Conservation (phyloP, 2,113 vertebrate genomes). For the Globicephala melas region DNA sequence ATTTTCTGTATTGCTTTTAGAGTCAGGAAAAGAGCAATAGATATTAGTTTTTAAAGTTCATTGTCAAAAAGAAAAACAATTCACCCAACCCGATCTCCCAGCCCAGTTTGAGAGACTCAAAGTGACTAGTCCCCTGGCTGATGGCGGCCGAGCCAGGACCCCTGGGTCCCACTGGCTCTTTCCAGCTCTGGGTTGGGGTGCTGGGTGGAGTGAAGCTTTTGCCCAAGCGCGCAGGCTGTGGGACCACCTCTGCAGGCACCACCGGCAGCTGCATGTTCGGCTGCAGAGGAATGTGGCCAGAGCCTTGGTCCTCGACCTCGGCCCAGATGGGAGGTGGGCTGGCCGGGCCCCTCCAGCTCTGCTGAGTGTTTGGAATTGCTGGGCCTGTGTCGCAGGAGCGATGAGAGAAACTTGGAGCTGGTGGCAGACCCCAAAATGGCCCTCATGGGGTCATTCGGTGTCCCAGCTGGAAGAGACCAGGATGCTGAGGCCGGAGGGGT, state of each 20-base stretch:
- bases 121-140: accelerated
- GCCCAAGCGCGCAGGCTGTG: background rate
- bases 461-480: background rate
- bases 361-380: background rate
- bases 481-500: background rate
- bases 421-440: background rate
- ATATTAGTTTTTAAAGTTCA: background rate
- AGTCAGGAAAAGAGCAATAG: background rate
- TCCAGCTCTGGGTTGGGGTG: background rate
- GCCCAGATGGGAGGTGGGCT: background rate
- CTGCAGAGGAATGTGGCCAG: background rate
- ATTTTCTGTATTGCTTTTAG: background rate
- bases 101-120: accelerated
- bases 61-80: background rate
- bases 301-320: background rate
- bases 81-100: accelerated
- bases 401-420: accelerated
- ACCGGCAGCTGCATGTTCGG: accelerated
- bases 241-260: accelerated
- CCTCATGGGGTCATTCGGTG: background rate
- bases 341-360: background rate
- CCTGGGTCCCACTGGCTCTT: accelerated
- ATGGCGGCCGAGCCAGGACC: background rate
- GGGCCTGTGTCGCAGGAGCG: background rate
- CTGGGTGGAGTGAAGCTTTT: background rate